Evolutionary conservation across 2,888 invertebrate species (phyloP), one percentile per base, ranked within the genome.

Genomic region (Hyppa rectilinea): DNA sequence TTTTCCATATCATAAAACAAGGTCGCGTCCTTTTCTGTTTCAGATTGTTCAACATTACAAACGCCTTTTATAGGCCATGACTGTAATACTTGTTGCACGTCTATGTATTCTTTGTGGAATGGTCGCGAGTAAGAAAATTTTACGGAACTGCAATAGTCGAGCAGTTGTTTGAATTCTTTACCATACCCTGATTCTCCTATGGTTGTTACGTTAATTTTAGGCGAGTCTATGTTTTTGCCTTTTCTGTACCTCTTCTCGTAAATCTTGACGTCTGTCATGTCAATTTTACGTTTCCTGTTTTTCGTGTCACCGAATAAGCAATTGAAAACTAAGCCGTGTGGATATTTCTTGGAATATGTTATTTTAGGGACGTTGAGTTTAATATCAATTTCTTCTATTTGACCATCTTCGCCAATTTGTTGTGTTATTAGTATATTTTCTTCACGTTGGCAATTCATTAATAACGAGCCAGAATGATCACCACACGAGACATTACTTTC

Each of bases 121-220:
- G 93, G 89, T 38, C 88, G 85, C 5, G 92, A 88, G 73, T 90
- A 95, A 34, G 95, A 96, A 90, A 95, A 95, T 82, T 94, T 92
- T 75, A 95, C 80, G 6, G 93, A 87, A 67, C 88, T 92, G 55
- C 87, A 91, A 83, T 96, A 96, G 73, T 94, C 89, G 31, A 92
- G 83, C 5, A 95, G 77, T 34, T 81, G 80, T 79, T 90, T 91
- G 75, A 90, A 95, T 82, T 96, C 93, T 83, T 90, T 92, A 26
- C 78, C 65, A 77, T 93, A 95, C 2, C 88, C 87, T 5, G 86
- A 87, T 4, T 92, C 88, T 29, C 71, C 63, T 31, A 90, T 87
- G 36, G 88, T 71, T 62, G 83, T 49, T 7, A 75, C 52, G 0
- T 87, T 89, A 47, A 90, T 80, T 88, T 92, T 95, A 9, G 92